These are phyloP conservation scores for Parelbella ahira DNA, from an alignment of 2,888 invertebrate species.

Conservation along the genomic window DNA sequence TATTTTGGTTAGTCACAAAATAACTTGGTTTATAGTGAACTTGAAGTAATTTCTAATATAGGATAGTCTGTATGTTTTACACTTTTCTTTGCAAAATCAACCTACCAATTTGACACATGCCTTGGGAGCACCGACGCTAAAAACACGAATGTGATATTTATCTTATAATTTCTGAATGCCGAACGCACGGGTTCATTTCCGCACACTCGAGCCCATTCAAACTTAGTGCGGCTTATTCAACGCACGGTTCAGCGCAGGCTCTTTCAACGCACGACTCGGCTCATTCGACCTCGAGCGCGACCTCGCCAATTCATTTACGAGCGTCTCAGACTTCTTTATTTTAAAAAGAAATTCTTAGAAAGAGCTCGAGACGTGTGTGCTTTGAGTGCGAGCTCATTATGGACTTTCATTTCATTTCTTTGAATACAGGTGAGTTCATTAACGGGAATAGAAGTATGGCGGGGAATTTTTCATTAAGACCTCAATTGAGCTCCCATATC, in stretches of 20 bases:
- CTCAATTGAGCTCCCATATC: conserved; percentile 47
- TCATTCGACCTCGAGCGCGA: conserved; percentile 30
- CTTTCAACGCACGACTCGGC: conserved; percentile 22
- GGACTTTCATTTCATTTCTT: conserved; percentile 51
- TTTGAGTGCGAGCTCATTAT: conserved; percentile 62
- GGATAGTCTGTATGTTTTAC: too few relatives aligned
- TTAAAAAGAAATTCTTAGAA: conserved; percentile 56
- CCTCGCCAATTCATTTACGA: conserved; percentile 44
- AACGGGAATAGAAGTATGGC: conserved; percentile 40
- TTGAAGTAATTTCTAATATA: too few relatives aligned
- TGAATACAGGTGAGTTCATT: conserved; percentile 57
- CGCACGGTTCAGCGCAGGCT: conserved; percentile 24
- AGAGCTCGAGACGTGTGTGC: conserved; percentile 50
- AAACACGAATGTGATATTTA: conserved; percentile 23
- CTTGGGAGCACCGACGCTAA: conserved; percentile 2
- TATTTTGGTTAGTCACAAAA: too few relatives aligned
- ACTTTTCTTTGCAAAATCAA: too few relatives aligned
- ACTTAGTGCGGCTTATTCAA: conserved; percentile 13
- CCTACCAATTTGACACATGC: too few relatives aligned
- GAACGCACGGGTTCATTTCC: conserved; percentile 28
- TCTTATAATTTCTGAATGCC: conserved; percentile 21
- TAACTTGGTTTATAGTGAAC: too few relatives aligned
- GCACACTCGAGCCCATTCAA: conserved; percentile 20
- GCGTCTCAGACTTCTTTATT: conserved; percentile 43
- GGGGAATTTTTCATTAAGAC: conserved; percentile 72